These are phyloP conservation scores for Virgularia gustaviana DNA, from an alignment of 92 coral and sea anemone species.

Conservation along the genomic window DNA sequence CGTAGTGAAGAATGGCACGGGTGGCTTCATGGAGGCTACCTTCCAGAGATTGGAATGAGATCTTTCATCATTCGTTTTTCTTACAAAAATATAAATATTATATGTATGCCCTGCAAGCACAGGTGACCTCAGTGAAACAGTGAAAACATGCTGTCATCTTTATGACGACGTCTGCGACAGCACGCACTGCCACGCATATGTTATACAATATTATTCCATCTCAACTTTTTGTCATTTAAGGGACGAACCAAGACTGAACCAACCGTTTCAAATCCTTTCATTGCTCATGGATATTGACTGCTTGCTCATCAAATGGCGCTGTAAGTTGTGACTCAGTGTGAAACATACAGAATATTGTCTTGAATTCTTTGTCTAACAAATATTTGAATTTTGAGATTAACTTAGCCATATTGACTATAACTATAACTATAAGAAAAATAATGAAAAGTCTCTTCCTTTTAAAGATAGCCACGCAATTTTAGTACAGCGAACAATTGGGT, in stretches of 20 bases:
- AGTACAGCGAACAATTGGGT: slow-evolving; percentile 95
- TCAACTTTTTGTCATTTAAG: slow-evolving; percentile 38
- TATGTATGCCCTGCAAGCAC: too few species aligned
- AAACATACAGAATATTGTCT: not conserved
- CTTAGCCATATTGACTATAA: not conserved
- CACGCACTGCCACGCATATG: not conserved
- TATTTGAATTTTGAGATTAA: not conserved
- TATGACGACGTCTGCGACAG: not conserved
- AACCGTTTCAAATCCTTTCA: slow-evolving; percentile 83
- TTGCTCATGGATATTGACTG: slow-evolving; percentile 95
- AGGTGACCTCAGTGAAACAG: not conserved
- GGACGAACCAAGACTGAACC: slow-evolving; percentile 91
- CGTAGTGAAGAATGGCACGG: too few species aligned
- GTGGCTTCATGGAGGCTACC: too few species aligned
- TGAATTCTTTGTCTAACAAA: not conserved
- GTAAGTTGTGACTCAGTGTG: slow-evolving; percentile 49
- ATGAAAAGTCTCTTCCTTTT: not conserved
- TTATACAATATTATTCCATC: not conserved
- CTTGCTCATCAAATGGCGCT: slow-evolving; percentile 85
- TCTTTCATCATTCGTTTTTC: too few species aligned
- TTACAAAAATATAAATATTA: too few species aligned
- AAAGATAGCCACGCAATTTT: slow-evolving; percentile 86
- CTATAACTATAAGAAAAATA: not conserved
- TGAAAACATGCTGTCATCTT: not conserved
- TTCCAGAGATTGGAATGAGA: too few species aligned